Evolutionary conservation across 2,797 vertebrate species (phyloP), one percentile per base, ranked within the genome.

Genomic region (Pelobates cultripes): DNA sequence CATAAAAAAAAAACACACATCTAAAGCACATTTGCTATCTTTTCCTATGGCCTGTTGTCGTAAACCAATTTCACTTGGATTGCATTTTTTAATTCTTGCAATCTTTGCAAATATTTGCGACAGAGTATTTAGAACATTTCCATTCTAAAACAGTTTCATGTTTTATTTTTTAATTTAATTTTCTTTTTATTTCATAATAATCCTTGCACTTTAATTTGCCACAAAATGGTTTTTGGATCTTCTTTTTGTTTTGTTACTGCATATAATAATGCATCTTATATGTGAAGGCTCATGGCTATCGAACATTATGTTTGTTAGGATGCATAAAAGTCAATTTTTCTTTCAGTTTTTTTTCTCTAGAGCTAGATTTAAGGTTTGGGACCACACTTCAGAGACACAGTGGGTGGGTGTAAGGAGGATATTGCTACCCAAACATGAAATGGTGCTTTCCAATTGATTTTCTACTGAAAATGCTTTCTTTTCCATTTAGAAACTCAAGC

Each of bases 391-490:
- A 79, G 82, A 70, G 44, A 79, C 73, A 76, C 77, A 76, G 82
- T 80, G 47, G 82, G 73, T 79, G 82, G 47, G 57, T 80, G 44
- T 75, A 66, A 51, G 73, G 68, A 80, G 77, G 51, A 76, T 67
- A 79, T 75, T 75, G 60, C 68, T 76, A 71, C 73, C 80, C 73
- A 80, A 79, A 84, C 82, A 53, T 84, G 82, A 79, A 84, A 84
- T 84, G 82, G 82, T 84, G 57, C 77, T 76, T 76, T 84, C 41
- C 73, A 67, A 84, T 84, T 79, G 82, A 84, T 84, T 79, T 84
- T 84, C 82, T 70, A 72, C 82, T 75, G 77, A 79, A 76, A 84
- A 84, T 80, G 68, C 82, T 84, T 84, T 84, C 77, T 84, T 84
- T 80, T 84, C 82, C 82, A 84, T 84, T 84, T 79, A 84, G 77